Conservation (phyloP, 1,140 invertebrate species). For the Eueides isabella region DNA sequence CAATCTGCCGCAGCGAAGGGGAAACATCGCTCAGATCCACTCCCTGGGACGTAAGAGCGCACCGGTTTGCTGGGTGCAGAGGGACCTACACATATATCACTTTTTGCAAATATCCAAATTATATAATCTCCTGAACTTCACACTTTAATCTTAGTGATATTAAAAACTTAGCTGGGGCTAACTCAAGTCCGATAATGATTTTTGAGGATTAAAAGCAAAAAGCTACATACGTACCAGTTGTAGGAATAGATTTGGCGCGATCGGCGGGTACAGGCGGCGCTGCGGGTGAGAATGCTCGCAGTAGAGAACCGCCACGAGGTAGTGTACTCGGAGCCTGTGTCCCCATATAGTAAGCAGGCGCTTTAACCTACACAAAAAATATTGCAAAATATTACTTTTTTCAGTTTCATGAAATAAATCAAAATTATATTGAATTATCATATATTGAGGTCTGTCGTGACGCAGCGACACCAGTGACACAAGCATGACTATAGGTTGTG, state of each 20-base stretch:
- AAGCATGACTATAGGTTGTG: too few species aligned
- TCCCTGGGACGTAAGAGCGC: conserved; percentile 82
- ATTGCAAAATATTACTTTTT: background rate
- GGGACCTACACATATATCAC: conserved; percentile 71
- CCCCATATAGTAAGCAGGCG: conserved; percentile 85
- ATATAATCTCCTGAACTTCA: background rate
- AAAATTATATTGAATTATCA: too few species aligned
- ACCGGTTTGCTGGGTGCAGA: conserved; percentile 85
- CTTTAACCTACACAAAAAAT: conserved; percentile 63
- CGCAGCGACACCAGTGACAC: too few species aligned
- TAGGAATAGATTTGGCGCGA: conserved; percentile 77
- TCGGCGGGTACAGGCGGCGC: conserved; percentile 82
- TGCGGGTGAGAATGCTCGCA: conserved; percentile 87
- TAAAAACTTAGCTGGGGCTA: background rate
- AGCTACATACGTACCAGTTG: background rate
- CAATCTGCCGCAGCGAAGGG: conserved; percentile 82
- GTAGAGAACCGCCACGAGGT: conserved; percentile 84
- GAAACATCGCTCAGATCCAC: conserved; percentile 82
- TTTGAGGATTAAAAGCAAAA: background rate
- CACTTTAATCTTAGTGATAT: background rate
- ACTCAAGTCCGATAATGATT: background rate
- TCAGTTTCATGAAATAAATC: too few species aligned
- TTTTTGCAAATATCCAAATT: background rate
- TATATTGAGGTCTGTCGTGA: too few species aligned
- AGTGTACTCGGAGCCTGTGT: conserved; percentile 83